These are phyloP conservation scores for Micronisus gabar DNA, from an alignment of 2,113 vertebrate species.

Conservation along the genomic window DNA sequence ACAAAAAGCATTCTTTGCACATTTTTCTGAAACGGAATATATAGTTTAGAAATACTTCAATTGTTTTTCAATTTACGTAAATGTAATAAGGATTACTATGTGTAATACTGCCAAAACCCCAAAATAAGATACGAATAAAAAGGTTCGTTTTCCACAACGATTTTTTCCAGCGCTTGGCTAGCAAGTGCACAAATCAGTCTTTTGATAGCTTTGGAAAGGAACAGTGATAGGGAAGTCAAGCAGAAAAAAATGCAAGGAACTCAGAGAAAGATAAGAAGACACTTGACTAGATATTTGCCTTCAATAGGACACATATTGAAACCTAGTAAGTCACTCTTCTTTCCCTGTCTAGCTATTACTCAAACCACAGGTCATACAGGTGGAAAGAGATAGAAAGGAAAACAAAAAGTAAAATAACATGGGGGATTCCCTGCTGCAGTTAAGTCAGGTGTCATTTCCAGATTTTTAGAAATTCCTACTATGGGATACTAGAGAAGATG, in stretches of 20 bases:
- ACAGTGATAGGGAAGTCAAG: not conserved
- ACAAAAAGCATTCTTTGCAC: not conserved
- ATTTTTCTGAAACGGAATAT: not conserved
- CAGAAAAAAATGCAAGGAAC: not conserved
- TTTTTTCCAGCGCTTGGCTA: not conserved
- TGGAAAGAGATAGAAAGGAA: not conserved
- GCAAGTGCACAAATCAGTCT: not conserved
- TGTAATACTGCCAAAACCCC: not conserved
- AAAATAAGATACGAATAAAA: not conserved
- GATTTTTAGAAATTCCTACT: not conserved
- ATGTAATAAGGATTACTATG: not conserved
- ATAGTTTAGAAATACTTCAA: not conserved
- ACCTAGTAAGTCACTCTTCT: not conserved
- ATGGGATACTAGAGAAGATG: not conserved
- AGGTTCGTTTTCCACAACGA: accelerated
- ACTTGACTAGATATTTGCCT: not conserved
- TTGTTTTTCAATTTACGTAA: not conserved
- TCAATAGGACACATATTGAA: not conserved
- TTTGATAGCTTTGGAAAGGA: not conserved
- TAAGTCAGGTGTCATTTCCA: not conserved
- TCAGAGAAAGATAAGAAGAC: not conserved
- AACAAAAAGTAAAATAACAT: not conserved
- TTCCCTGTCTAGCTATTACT: not conserved
- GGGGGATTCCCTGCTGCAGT: not conserved
- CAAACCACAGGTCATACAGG: not conserved